These are phyloP conservation scores for Herminia tarsipennalis DNA, from an alignment of 2,888 invertebrate genomes.

Conservation along the genomic window DNA sequence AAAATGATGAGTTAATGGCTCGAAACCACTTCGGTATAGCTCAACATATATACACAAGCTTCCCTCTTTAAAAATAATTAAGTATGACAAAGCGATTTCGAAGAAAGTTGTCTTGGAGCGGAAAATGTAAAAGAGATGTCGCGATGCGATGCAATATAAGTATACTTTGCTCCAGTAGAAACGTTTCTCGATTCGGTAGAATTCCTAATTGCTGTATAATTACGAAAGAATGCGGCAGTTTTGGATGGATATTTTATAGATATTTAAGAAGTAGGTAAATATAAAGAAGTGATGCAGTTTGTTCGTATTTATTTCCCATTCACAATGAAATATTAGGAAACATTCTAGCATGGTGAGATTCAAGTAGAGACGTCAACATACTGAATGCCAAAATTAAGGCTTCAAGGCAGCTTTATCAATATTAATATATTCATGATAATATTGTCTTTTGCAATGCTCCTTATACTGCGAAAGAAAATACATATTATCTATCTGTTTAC, in stretches of 20 bases:
- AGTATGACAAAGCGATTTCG: conserved; percentile 12
- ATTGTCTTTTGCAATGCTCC: too few relatives aligned
- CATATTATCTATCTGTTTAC: too few relatives aligned
- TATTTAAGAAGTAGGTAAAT: not conserved
- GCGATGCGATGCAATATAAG: not conserved
- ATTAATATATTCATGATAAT: too few relatives aligned
- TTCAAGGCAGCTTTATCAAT: too few relatives aligned
- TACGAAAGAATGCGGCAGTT: not conserved
- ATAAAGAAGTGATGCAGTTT: too few relatives aligned
- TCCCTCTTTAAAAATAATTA: conserved; percentile 10
- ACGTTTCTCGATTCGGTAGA: not conserved
- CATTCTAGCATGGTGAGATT: too few relatives aligned
- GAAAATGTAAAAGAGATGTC: conserved; percentile 9
- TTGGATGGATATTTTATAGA: not conserved
- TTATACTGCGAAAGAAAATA: too few relatives aligned
- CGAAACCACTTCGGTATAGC: not conserved
- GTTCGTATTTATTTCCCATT: too few relatives aligned
- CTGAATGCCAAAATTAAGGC: too few relatives aligned
- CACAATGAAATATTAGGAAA: too few relatives aligned
- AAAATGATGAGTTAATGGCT: not conserved
- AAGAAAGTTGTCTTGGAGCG: conserved; percentile 4
- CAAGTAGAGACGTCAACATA: too few relatives aligned
- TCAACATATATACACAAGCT: conserved; percentile 6
- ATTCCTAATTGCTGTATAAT: not conserved
- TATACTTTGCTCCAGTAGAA: not conserved